Conservation (phyloP, 2,888 invertebrate genomes). For the Tortrix viridana region DNA sequence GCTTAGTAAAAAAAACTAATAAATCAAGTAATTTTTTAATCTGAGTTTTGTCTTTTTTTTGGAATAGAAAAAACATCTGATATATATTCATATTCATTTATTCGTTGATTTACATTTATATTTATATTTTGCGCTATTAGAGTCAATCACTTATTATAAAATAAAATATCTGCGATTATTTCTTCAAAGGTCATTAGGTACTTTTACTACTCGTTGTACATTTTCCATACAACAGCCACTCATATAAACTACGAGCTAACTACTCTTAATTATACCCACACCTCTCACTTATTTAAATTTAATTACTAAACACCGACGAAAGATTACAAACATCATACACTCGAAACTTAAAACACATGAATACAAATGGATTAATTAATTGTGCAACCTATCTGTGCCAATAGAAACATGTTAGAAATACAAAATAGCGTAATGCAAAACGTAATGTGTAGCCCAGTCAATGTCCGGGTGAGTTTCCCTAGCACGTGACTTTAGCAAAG, state of each 20-base stretch:
- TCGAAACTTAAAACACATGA: constrained; percentile 31
- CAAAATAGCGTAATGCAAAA: constrained; percentile 48
- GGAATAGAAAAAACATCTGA: no score
- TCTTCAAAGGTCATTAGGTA: no score
- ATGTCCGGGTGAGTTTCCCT: constrained; percentile 28
- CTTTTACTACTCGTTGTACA: not conserved
- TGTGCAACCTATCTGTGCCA: constrained; percentile 61
- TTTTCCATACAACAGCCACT: constrained; percentile 9
- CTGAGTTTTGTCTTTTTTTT: no score
- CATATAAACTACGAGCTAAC: constrained; percentile 1
- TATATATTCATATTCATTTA: no score
- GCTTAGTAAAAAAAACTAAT: no score
- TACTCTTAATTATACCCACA: constrained; percentile 16
- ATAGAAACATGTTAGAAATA: constrained; percentile 60
- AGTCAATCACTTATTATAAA: no score
- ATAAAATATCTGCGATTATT: no score
- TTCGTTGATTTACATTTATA: no score
- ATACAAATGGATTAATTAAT: constrained; percentile 55
- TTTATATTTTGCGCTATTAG: no score
- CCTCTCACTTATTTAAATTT: constrained; percentile 38
- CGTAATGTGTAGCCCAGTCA: constrained; percentile 57
- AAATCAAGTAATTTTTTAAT: no score
- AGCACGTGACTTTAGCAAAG: constrained; percentile 44
- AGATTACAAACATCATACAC: constrained; percentile 40
- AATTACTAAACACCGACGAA: constrained; percentile 19